Evolutionary conservation across 2,113 vertebrate genomes (phyloP).

Genomic region (Zootoca vivipara): DNA sequence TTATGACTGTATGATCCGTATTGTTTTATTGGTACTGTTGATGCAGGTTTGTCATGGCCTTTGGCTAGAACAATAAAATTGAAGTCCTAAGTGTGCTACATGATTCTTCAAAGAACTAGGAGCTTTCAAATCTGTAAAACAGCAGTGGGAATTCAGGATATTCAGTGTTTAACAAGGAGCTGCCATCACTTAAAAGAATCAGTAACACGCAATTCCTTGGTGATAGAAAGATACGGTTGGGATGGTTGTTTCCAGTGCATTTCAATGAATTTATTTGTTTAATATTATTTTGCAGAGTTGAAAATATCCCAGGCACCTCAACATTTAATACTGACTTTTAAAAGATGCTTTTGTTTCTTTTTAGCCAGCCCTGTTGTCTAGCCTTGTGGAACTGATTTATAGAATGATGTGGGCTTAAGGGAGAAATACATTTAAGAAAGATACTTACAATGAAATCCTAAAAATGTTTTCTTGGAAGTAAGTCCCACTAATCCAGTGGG

Average conservation of each 20-base stretch:
- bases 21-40: too few species aligned
- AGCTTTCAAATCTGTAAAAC: background rate
- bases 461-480: background rate
- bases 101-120: background rate
- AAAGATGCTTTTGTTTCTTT: background rate
- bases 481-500: background rate
- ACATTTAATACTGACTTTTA: background rate
- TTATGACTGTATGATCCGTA: too few species aligned
- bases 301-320: background rate
- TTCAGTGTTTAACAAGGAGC: background rate
- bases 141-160: background rate
- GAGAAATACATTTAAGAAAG: conserved; percentile 56
- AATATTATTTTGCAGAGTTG: background rate
- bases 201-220: background rate
- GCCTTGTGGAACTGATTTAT: conserved; percentile 22
- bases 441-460: conserved; percentile 31
- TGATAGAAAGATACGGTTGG: background rate
- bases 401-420: conserved; percentile 4
- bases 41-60: too few species aligned
- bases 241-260: background rate
- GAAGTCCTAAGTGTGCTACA: background rate
- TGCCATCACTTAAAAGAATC: background rate
- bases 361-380: background rate
- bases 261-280: conserved; percentile 34
- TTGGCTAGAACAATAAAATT: too few species aligned